These are phyloP conservation scores for Platysternon megacephalum DNA, from an alignment of 2,113 vertebrate species.

Conservation along the genomic window DNA sequence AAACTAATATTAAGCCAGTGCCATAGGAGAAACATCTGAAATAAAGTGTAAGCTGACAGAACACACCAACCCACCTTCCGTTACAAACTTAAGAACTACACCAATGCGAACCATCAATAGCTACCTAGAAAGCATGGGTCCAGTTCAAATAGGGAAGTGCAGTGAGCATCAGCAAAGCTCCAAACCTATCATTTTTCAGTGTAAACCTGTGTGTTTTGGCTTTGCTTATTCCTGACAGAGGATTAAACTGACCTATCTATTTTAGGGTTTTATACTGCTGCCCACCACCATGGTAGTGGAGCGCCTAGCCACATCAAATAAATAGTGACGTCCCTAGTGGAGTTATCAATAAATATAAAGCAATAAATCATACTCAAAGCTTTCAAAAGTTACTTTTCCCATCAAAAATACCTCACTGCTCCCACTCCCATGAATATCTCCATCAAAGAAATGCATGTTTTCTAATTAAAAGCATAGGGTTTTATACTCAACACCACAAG, in stretches of 20 bases:
- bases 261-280: not conserved
- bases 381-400: not conserved
- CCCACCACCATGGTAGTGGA: rapidly evolving
- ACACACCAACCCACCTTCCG: not conserved
- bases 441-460: not conserved
- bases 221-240: rapidly evolving
- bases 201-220: not conserved
- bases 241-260: not conserved
- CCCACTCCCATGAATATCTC: not conserved
- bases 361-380: rapidly evolving
- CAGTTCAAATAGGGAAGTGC: rapidly evolving
- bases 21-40: not conserved
- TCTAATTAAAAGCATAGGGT: not conserved
- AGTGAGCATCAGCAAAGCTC: not conserved
- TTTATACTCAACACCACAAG: not conserved
- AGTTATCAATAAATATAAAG: not conserved
- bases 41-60: not conserved
- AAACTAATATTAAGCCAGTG: not conserved
- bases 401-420: not conserved
- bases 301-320: not conserved
- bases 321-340: rapidly evolving
- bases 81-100: not conserved
- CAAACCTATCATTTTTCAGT: rapidly evolving
- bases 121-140: not conserved
- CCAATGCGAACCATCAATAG: not conserved